Evolutionary conservation across 2,888 invertebrate genomes (phyloP).

Genomic region (Macaria liturata): DNA sequence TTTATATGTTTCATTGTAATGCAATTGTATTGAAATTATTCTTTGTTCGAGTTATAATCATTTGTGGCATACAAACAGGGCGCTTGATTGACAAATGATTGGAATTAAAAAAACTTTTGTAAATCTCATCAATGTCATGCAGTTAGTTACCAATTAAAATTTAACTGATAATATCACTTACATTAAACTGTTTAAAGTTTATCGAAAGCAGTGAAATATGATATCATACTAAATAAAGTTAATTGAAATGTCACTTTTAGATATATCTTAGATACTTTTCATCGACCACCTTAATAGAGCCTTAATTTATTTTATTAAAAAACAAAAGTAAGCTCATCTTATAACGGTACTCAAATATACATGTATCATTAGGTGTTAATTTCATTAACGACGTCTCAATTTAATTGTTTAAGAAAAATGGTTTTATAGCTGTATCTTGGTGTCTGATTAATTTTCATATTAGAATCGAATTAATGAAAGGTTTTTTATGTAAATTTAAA

Average conservation of each 20-base stretch:
- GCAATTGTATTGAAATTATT: no score
- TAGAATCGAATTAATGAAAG: slow-evolving; percentile 40
- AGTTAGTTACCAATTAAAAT: no score
- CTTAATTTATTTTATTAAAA: not conserved
- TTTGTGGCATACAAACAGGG: no score
- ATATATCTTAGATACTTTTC: slow-evolving; percentile 9
- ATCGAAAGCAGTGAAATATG: slow-evolving; percentile 17
- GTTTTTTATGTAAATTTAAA: slow-evolving; percentile 44
- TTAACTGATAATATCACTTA: no score
- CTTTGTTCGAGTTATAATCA: no score
- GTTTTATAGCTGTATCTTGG: slow-evolving; percentile 37
- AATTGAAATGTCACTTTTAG: slow-evolving; percentile 21
- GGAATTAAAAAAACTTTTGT: no score
- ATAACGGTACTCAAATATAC: slow-evolving; percentile 33
- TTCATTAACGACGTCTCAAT: slow-evolving; percentile 42
- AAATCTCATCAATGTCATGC: no score
- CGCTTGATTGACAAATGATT: no score
- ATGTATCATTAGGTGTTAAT: slow-evolving; percentile 43
- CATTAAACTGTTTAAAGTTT: not conserved
- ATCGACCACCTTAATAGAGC: slow-evolving; percentile 23
- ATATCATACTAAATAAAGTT: slow-evolving; percentile 6
- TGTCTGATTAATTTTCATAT: slow-evolving; percentile 42
- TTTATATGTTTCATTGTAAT: no score
- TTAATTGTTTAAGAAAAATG: slow-evolving; percentile 48
- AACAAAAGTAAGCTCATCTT: slow-evolving; percentile 17